Conservation (phyloP, 2,113 vertebrate species). For the Ptychochromis oligacanthus region DNA sequence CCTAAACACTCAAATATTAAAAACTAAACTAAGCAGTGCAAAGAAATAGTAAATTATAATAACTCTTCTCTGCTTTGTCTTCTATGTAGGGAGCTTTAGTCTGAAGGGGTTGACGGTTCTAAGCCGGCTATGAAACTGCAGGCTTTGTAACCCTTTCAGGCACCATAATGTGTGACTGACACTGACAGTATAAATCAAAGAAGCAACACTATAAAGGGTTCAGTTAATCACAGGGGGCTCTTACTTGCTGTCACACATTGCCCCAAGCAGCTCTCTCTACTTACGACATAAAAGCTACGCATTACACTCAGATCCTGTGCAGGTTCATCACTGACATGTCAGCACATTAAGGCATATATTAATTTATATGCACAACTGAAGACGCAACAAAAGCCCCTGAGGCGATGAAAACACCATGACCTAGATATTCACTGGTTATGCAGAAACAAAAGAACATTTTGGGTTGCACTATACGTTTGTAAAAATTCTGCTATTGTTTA, state of each 20-base stretch:
- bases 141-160: conserved; percentile 40
- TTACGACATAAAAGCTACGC: conserved; percentile 53
- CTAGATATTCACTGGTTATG: conserved; percentile 12
- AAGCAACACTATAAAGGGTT: conserved; percentile 44
- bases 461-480: background rate
- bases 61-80: background rate
- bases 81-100: background rate
- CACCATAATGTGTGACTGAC: conserved; percentile 25
- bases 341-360: conserved; percentile 39
- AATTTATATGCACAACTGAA: conserved; percentile 12
- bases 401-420: background rate
- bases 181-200: conserved; percentile 62
- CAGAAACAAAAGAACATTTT: background rate
- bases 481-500: background rate
- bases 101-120: background rate
- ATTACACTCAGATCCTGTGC: conserved; percentile 25
- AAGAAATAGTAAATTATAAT: background rate
- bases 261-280: conserved; percentile 51
- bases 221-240: conserved; percentile 64
- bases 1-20: background rate
- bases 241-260: conserved; percentile 43
- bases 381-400: background rate
- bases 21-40: background rate
- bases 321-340: conserved; percentile 47
- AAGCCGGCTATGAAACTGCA: conserved; percentile 1